Conservation (phyloP, 1,140 invertebrate species). For the Drosophila mayri region DNA sequence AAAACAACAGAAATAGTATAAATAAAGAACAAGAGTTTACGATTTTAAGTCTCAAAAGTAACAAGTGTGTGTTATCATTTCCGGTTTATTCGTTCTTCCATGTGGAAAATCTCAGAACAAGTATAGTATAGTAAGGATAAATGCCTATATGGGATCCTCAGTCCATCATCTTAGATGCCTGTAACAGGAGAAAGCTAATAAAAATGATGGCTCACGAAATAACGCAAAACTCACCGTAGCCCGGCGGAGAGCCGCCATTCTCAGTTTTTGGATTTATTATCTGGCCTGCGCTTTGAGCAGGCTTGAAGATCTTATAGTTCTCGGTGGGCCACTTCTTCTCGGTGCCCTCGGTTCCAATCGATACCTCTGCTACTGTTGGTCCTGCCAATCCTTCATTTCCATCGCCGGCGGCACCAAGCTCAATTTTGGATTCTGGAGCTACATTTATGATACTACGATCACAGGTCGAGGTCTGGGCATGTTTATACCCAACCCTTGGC, state of each 20-base stretch:
- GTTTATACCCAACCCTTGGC: slow-evolving; percentile 43
- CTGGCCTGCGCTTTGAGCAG: slow-evolving; percentile 26
- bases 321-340: slow-evolving; percentile 56
- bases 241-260: slow-evolving; percentile 17
- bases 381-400: background rate
- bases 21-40: slow-evolving; percentile 74
- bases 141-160: background rate
- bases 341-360: slow-evolving; percentile 3
- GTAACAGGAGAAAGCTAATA: slow-evolving; percentile 3
- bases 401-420: slow-evolving; percentile 24
- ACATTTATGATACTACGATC: slow-evolving; percentile 44
- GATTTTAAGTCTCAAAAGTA: slow-evolving; percentile 66
- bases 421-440: slow-evolving; percentile 3
- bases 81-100: slow-evolving; percentile 1
- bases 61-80: slow-evolving; percentile 16
- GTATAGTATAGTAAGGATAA: background rate
- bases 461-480: slow-evolving; percentile 4
- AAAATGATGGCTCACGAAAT: background rate
- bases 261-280: slow-evolving; percentile 18
- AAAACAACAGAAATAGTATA: slow-evolving; percentile 45
- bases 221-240: slow-evolving; percentile 40
- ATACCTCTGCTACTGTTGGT: background rate
- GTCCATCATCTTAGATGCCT: slow-evolving; percentile 49
- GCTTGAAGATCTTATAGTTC: slow-evolving; percentile 59
- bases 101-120: background rate